phyloP scores from a whole-genome alignment of 1,140 invertebrate species.

The Chironomus tepperi region DNA sequence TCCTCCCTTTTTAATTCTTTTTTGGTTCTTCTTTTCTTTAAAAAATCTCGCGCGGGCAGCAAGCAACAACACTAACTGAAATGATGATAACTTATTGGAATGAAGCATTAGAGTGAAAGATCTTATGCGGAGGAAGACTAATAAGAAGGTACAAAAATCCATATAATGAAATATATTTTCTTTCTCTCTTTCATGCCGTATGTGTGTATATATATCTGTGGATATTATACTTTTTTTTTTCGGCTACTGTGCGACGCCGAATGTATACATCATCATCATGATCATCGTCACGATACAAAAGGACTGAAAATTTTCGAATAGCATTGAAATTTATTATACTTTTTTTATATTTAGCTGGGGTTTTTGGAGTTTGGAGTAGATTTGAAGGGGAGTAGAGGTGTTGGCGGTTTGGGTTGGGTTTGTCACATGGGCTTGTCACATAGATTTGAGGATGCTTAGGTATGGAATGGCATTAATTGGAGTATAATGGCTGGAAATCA shows the following conservation, averaged over 20 bases:
- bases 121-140: background rate
- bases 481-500: no score
- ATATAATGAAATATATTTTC: background rate
- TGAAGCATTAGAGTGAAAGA: background rate
- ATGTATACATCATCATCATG: background rate
- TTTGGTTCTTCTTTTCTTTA: no score
- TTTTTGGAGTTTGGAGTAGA: no score
- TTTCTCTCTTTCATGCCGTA: background rate
- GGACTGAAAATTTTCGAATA: no score
- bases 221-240: background rate
- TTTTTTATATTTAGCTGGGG: no score
- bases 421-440: no score
- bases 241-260: background rate
- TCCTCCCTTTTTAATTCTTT: background rate
- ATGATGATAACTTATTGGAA: background rate
- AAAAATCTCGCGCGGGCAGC: background rate
- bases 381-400: background rate
- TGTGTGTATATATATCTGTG: conserved; percentile 4
- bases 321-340: no score
- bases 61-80: background rate
- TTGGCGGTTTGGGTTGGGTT: background rate
- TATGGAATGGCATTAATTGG: no score
- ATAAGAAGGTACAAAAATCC: background rate
- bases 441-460: no score
- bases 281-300: no score